Percentiles rank a stretch among this genome's conserved stretches.
phyloP scores from a whole-genome alignment of 1,140 invertebrate genomes.

The Lamellibrachia luymesi region DNA sequence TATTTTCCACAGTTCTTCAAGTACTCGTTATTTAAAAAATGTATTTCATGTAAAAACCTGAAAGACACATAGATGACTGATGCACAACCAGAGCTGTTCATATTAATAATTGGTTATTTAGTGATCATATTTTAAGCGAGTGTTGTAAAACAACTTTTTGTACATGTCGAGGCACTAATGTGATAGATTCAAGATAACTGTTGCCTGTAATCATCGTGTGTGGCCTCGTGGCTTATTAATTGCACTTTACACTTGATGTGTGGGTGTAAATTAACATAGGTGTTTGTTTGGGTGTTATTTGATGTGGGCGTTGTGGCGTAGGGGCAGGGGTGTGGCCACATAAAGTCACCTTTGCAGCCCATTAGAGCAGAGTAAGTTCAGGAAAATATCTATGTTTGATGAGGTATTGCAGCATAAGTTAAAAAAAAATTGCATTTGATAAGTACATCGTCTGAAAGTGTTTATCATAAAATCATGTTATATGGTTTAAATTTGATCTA shows the following conservation, averaged over 20 bases:
- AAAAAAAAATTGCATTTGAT: too few species aligned
- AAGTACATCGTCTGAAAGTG: too few species aligned
- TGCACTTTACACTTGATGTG: neutral
- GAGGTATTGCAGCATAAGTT: neutral
- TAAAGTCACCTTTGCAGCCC: neutral
- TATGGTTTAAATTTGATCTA: too few species aligned
- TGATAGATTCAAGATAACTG: neutral
- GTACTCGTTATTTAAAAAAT: neutral
- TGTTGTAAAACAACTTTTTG: neutral
- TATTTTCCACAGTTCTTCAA: neutral
- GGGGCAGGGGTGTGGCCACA: neutral
- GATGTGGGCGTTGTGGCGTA: neutral
- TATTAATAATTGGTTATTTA: neutral
- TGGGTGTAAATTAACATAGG: neutral
- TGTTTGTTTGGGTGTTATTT: neutral
- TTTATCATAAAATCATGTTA: too few species aligned
- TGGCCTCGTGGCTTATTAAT: neutral
- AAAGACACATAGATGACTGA: neutral
- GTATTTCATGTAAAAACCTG: neutral
- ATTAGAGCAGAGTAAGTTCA: neutral
- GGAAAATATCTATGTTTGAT: neutral
- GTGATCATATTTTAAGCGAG: neutral
- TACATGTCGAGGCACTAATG: neutral
- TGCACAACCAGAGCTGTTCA: neutral
- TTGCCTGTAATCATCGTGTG: neutral